A percentile compares a stretch with the other conserved stretches of the same genome.
Conservation (phyloP, 2,113 vertebrate species). For the Chaetodon auriga region DNA sequence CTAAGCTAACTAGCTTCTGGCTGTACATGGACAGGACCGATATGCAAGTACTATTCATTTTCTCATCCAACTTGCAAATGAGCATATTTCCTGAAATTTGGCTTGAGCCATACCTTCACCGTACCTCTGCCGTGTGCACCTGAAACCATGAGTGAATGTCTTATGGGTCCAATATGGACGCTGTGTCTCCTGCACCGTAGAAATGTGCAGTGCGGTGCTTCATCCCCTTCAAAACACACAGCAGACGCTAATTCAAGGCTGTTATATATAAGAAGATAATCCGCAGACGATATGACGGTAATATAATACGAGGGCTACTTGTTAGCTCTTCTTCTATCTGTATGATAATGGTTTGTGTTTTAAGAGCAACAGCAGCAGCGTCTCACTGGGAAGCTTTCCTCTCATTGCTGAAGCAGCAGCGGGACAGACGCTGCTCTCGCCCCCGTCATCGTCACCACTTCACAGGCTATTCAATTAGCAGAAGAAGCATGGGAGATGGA, state of each 20-base stretch:
- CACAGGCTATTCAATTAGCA: constrained; percentile 82
- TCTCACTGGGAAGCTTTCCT: constrained; percentile 65
- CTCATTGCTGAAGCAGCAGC: constrained; percentile 65
- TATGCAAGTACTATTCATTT: not conserved
- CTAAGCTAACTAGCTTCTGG: not conserved
- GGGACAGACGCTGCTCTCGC: constrained; percentile 72
- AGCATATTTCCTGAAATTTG: not conserved
- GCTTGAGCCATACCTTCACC: not conserved
- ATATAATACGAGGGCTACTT: constrained; percentile 58
- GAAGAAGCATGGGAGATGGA: constrained; percentile 71
- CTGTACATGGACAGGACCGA: not conserved
- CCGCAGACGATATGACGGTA: constrained; percentile 27
- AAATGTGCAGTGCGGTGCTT: not conserved
- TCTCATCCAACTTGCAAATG: not conserved
- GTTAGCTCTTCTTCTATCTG: constrained; percentile 54
- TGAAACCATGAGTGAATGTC: not conserved
- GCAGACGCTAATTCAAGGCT: constrained; percentile 33
- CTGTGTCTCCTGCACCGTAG: not conserved
- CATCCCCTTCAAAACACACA: not conserved
- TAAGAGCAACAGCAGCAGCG: constrained; percentile 24
- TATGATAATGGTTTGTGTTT: constrained; percentile 64
- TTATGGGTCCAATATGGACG: not conserved
- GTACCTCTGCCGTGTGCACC: not conserved
- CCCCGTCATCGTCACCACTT: constrained; percentile 76
- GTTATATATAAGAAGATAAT: constrained; percentile 20